Base-by-base conservation (phyloP, 2,113 vertebrate genomes). In the Anarhynchus alexandrinus region DNA sequence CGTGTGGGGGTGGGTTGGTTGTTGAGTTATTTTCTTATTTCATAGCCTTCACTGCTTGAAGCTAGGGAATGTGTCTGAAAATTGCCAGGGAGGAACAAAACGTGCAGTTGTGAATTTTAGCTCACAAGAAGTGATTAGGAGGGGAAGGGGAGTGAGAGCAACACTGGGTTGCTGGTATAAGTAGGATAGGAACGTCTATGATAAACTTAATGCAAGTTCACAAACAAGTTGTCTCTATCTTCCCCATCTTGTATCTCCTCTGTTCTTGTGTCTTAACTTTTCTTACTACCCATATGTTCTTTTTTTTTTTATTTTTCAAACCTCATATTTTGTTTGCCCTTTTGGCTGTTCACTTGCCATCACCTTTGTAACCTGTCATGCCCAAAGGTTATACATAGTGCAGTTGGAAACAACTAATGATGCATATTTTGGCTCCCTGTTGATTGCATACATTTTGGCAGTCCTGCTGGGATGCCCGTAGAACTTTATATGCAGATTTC, bases 361-460 rank as follows among this genome's bases (percentile, higher is more conserved):
- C 0, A 0, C 32, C 57, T 61, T 64, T 47, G 15, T 49, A 79
- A 52, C 4, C 26, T 43, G 23, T 22, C 51, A 10, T 38, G 25
- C 11, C 5, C 21, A 34, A 58, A 40, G 21, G 22, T 77, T 69
- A 30, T 29, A 49, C 5, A 5, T 0, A 38, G 38, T 61, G 21
- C 40, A 76, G 11, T 76, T 76, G 66, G 70, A 47, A 72, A 76
- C 21, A 73, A 32, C 29, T 11, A 77, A 18, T 0, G 0, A n/a
- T 20, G 30, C 6, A 3, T 10, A 2, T 86, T 92, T 86, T 65
- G 76, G 25, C 10, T 62, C 16, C 43, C 62, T n/a, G 38, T 27
- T 34, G 20, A 10, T 29, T 77, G 17, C 1, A 0, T 52, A 10
- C 0, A 0, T 80, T 86, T 61, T 84, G 38, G 58, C n/a, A 36